Percentiles rank a stretch among this genome's conserved stretches.
Evolutionary conservation across 2,113 vertebrate species (phyloP).

Genomic region (Narcine bancroftii): DNA sequence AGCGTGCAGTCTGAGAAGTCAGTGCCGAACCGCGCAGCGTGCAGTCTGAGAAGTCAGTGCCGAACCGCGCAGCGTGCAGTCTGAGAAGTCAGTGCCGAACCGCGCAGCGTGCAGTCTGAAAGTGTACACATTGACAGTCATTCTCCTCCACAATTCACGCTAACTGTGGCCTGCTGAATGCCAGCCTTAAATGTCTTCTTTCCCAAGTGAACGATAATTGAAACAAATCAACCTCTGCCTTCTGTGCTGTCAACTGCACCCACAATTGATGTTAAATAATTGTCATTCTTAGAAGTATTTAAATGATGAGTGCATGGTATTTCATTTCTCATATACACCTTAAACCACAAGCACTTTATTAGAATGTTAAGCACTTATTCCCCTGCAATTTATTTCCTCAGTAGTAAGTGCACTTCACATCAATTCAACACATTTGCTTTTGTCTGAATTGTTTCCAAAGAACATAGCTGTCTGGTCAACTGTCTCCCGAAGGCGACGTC

Average conservation of each 20-base stretch:
- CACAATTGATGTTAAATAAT: conserved; percentile 23
- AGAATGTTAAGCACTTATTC: neutral
- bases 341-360: neutral
- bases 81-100: no score
- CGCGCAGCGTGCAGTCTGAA: no score
- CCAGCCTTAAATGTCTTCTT: neutral
- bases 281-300: conserved; percentile 9
- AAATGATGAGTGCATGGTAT: conserved; percentile 1
- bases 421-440: neutral
- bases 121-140: neutral
- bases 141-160: neutral
- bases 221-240: conserved; percentile 22
- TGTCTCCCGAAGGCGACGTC: neutral
- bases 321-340: neutral
- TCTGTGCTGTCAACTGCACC: neutral
- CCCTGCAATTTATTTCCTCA: neutral
- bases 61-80: neutral
- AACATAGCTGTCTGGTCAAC: neutral
- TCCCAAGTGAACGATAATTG: conserved; percentile 23
- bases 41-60: no score
- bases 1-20: no score
- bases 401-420: neutral
- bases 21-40: neutral
- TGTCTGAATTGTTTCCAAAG: neutral
- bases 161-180: neutral